phyloP scores from a whole-genome alignment of 2,113 vertebrate genomes.

The Zosterops borbonicus region DNA sequence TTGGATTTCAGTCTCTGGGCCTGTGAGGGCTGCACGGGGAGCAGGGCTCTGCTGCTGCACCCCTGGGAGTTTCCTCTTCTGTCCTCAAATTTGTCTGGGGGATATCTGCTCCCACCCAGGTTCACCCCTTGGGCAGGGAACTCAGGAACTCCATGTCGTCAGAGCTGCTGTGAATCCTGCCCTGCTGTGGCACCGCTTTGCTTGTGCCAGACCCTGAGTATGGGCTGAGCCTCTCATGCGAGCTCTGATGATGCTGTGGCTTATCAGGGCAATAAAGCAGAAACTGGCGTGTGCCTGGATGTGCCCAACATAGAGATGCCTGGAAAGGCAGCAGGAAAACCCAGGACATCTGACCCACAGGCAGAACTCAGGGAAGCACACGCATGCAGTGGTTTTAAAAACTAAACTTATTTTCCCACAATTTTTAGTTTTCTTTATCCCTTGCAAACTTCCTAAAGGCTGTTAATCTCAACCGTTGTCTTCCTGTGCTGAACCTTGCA shows the following conservation, averaged over 20 bases:
- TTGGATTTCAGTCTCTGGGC: neutral
- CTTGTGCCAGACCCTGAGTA: neutral
- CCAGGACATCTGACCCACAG: neutral
- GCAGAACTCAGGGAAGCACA: neutral
- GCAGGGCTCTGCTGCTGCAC: neutral
- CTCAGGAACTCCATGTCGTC: fast-evolving
- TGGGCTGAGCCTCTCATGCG: fast-evolving
- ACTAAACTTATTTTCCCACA: neutral
- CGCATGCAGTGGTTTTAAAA: fast-evolving
- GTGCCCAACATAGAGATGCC: neutral
- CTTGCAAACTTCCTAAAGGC: neutral
- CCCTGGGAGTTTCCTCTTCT: neutral
- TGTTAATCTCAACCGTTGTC: neutral
- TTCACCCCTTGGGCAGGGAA: neutral
- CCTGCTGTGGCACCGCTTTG: neutral
- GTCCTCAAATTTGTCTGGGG: neutral
- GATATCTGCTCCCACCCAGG: fast-evolving
- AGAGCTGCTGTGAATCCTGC: neutral
- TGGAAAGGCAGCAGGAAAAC: fast-evolving
- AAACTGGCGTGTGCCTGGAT: neutral
- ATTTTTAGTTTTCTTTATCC: neutral
- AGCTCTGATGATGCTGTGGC: neutral
- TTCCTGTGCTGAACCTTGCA: slow-evolving; percentile 38
- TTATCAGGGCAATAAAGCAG: neutral
- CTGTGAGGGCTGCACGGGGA: neutral